phyloP scores from a whole-genome alignment of 2,113 vertebrate species.

The Rhabdomys dilectus region DNA sequence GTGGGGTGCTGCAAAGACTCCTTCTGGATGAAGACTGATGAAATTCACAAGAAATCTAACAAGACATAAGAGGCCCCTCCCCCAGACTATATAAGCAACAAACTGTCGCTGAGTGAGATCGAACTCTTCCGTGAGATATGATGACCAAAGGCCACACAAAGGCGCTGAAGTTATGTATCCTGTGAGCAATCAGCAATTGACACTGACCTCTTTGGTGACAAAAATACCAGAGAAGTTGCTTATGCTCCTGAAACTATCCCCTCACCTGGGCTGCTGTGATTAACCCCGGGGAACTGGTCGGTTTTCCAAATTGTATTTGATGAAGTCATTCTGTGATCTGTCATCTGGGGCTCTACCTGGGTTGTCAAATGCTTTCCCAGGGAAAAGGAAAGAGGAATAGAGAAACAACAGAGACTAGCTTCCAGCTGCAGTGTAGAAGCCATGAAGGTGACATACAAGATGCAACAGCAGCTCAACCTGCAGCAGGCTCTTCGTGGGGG shows the following conservation, averaged over 20 bases:
- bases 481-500: accelerated
- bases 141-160: neutral
- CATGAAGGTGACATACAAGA: neutral
- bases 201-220: neutral
- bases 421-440: neutral
- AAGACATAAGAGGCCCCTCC: neutral
- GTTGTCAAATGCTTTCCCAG: neutral
- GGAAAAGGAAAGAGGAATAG: neutral
- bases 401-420: neutral
- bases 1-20: neutral
- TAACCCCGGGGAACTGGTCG: neutral
- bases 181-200: neutral
- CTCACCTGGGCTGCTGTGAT: neutral
- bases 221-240: neutral
- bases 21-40: neutral
- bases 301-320: neutral
- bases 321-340: neutral
- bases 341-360: too few relatives aligned
- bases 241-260: neutral
- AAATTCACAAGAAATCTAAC: neutral
- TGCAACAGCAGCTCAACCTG: accelerated
- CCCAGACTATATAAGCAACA: neutral
- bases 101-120: too few relatives aligned
- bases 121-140: neutral
- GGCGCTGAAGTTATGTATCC: neutral